Conservation (phyloP, 2,888 invertebrate species). For the Steinernema scapterisci region DNA sequence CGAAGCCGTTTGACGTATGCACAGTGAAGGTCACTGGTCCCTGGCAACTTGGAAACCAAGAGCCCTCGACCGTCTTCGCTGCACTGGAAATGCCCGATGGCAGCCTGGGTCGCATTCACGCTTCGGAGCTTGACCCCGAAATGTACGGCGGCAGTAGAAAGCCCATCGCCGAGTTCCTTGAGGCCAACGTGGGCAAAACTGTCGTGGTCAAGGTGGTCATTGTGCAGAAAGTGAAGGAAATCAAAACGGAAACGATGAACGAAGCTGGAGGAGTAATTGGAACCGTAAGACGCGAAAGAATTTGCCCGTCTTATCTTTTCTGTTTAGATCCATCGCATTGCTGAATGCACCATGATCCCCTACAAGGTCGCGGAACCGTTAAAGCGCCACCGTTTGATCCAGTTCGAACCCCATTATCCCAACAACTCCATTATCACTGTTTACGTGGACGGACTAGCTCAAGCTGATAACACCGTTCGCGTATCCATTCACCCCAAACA, state of each 20-base stretch:
- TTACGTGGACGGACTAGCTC: constrained; percentile 9
- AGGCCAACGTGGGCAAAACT: neutral
- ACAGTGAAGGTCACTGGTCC: constrained; percentile 42
- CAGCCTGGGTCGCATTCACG: constrained; percentile 44
- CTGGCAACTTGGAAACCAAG: constrained; percentile 44
- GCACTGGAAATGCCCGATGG: constrained; percentile 40
- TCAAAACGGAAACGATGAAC: constrained; percentile 27
- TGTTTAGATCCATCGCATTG: constrained; percentile 38
- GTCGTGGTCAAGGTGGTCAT: neutral
- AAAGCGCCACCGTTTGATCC: constrained; percentile 40
- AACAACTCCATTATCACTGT: constrained; percentile 20
- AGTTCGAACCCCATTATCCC: constrained; percentile 22
- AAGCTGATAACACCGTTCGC: neutral
- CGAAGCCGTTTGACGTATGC: constrained; percentile 43
- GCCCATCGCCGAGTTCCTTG: constrained; percentile 29
- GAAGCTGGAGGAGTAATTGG: constrained; percentile 18
- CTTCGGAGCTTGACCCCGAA: constrained; percentile 39
- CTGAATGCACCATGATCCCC: constrained; percentile 43
- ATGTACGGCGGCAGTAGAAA: constrained; percentile 34
- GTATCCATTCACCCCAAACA: constrained; percentile 15
- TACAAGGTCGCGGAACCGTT: constrained; percentile 40
- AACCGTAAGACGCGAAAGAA: neutral
- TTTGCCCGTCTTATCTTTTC: neutral
- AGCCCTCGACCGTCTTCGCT: constrained; percentile 37
- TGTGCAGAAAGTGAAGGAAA: neutral